A percentile compares a stretch with the other conserved stretches of the same genome.
Evolutionary conservation across 2,797 vertebrate genomes (phyloP).

Genomic region (Cuculus canorus): DNA sequence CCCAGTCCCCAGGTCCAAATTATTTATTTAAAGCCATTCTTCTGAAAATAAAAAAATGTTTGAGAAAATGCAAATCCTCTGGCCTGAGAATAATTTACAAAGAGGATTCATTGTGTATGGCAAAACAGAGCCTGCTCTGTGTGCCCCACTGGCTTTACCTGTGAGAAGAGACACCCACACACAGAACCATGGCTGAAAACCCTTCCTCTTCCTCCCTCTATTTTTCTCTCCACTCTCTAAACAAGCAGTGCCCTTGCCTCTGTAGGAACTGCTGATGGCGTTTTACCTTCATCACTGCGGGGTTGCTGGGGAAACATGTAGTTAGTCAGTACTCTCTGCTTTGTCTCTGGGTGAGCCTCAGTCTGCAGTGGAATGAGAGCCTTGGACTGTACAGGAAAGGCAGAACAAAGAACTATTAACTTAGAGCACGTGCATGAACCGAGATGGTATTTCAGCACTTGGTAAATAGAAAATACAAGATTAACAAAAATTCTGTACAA

Average conservation of each 20-base stretch:
- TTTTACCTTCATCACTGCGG: constrained; percentile 93
- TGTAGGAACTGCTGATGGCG: not conserved
- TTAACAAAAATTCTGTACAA: not conserved
- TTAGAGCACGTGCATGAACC: not conserved
- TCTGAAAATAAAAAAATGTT: not conserved
- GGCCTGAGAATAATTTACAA: not conserved
- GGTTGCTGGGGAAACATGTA: constrained; percentile 99
- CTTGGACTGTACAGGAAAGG: constrained; percentile 87
- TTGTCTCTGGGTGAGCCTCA: constrained; percentile 97
- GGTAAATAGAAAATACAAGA: not conserved
- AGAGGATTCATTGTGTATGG: not conserved
- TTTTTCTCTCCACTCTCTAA: not conserved
- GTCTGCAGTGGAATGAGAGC: constrained; percentile 98
- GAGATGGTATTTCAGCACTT: not conserved
- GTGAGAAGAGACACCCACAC: not conserved
- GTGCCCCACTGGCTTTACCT: accelerated
- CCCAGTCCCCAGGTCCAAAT: not conserved
- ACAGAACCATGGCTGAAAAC: accelerated
- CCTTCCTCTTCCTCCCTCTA: not conserved
- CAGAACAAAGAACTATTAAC: not conserved
- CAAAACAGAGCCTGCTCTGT: accelerated
- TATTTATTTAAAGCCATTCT: not conserved
- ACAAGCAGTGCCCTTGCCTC: not conserved
- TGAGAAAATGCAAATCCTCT: not conserved
- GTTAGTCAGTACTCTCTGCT: constrained; percentile 98